A percentile compares a stretch with the other conserved stretches of the same genome.
Conservation (phyloP, 2,888 invertebrate genomes). For the Aspidiotus destructor region DNA sequence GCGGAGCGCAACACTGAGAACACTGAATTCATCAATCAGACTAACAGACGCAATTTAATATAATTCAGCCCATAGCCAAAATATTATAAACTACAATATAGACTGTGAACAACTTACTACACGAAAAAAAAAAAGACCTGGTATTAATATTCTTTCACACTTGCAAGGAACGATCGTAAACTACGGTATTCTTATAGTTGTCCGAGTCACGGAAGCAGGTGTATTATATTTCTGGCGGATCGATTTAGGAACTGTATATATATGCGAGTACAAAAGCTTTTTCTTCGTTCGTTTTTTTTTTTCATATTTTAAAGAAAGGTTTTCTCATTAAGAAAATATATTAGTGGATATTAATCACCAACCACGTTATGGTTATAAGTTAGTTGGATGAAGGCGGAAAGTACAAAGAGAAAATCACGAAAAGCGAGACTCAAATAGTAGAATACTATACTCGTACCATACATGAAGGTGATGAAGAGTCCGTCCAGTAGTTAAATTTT, state of each 20-base stretch:
- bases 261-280: background rate
- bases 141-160: background rate
- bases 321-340: conserved; percentile 32
- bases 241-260: conserved; percentile 5
- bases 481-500: too few species aligned
- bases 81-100: background rate
- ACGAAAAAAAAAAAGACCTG: background rate
- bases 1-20: background rate
- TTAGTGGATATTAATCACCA: conserved; percentile 28
- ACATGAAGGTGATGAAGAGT: too few species aligned
- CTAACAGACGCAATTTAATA: conserved; percentile 26
- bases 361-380: conserved; percentile 4
- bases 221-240: conserved; percentile 12
- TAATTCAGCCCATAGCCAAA: conserved; percentile 30
- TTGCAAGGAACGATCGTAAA: background rate
- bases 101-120: too few species aligned
- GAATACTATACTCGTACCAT: too few species aligned
- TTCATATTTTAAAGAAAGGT: background rate
- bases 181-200: background rate
- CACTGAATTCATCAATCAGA: conserved; percentile 30
- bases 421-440: background rate
- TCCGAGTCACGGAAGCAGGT: conserved; percentile 17
- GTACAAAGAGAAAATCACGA: background rate
- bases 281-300: background rate
- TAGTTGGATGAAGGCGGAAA: background rate